Conservation (phyloP, 1,140 invertebrate genomes). For the Papilio polyxenes region DNA sequence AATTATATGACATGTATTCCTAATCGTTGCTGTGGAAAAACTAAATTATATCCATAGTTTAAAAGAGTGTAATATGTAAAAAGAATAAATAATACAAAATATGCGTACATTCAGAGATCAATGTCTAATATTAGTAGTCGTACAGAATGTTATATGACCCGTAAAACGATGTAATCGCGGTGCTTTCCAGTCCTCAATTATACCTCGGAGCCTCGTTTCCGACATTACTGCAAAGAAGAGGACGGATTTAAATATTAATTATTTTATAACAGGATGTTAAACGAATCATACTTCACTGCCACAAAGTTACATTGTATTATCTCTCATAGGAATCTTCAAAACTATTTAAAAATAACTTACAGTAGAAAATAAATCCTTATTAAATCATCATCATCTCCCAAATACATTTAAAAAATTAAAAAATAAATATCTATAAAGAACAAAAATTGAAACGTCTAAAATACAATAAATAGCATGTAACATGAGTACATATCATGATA, state of each 20-base stretch:
- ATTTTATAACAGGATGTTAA: too few species aligned
- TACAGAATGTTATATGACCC: not conserved
- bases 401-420: too few species aligned
- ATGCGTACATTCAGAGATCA: not conserved
- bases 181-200: not conserved
- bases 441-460: too few species aligned
- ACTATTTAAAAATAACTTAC: too few species aligned
- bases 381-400: too few species aligned
- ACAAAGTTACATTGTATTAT: not conserved
- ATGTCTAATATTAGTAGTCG: not conserved
- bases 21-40: not conserved
- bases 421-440: too few species aligned
- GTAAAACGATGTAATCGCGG: not conserved
- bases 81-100: not conserved
- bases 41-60: not conserved
- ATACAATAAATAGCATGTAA: too few species aligned
- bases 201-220: conserved; percentile 2
- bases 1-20: conserved; percentile 3
- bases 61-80: not conserved
- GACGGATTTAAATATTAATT: not conserved
- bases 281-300: not conserved
- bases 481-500: not conserved
- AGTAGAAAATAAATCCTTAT: too few species aligned
- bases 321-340: too few species aligned
- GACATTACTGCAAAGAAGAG: not conserved